Evolutionary conservation across 1,140 invertebrate genomes (phyloP).

Genomic region (Drosophila takahashii): DNA sequence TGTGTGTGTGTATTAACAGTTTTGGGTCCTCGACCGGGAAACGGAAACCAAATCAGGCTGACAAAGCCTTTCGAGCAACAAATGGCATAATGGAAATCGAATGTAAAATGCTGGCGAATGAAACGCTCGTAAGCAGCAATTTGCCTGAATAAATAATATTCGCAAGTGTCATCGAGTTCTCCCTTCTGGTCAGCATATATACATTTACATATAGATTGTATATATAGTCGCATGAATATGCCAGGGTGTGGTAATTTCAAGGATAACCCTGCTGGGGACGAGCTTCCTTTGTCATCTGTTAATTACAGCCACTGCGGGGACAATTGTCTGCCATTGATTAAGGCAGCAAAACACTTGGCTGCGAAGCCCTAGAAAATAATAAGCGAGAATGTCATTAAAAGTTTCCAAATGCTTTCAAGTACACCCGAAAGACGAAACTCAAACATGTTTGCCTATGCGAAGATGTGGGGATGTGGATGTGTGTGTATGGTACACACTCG

Average conservation of each 20-base stretch:
- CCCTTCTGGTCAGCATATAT: conserved; percentile 26
- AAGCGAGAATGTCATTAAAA: conserved; percentile 61
- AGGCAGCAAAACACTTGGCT: conserved; percentile 23
- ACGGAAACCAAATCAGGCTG: conserved; percentile 58
- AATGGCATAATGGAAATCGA: conserved; percentile 61
- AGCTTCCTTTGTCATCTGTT: conserved; percentile 38
- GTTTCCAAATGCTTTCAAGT: conserved; percentile 51
- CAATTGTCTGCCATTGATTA: conserved; percentile 49
- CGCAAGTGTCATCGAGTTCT: conserved; percentile 44
- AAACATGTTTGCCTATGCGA: conserved; percentile 28
- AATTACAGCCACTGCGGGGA: conserved; percentile 27
- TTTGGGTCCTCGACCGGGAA: conserved; percentile 37
- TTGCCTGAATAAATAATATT: conserved; percentile 59
- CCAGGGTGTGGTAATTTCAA: conserved; percentile 24
- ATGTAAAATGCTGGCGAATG: conserved; percentile 49
- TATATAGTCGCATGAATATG: neutral
- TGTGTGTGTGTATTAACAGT: conserved; percentile 41
- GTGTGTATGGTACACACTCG: conserved; percentile 12
- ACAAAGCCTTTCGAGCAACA: conserved; percentile 51
- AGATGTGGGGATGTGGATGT: neutral
- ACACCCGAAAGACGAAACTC: conserved; percentile 50
- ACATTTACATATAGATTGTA: neutral
- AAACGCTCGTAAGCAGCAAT: conserved; percentile 54
- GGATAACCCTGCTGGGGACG: conserved; percentile 9
- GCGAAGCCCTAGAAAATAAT: conserved; percentile 31